Percentiles rank a stretch among this genome's conserved stretches.
Evolutionary conservation across 2,113 vertebrate genomes (phyloP).

Genomic region (Solenodon paradoxus): DNA sequence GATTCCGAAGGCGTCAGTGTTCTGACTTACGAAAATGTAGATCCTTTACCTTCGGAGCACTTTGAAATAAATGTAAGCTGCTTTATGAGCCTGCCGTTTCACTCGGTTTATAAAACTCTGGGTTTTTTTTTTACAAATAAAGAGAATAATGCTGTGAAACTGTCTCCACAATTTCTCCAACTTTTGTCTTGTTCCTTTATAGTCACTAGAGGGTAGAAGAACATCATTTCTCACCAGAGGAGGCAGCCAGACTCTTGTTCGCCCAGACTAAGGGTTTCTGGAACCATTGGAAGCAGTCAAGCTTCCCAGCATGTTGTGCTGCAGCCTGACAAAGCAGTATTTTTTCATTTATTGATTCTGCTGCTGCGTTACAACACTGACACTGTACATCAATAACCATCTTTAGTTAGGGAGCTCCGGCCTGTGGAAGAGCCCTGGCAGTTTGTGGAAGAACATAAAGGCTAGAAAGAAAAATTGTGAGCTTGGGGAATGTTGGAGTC

Average conservation of each 20-base stretch:
- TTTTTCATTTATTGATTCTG: conserved; percentile 89
- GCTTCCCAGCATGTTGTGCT: conserved; percentile 83
- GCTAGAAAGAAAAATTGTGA: conserved; percentile 85
- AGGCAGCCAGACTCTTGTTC: conserved; percentile 63
- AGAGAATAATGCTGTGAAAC: not conserved
- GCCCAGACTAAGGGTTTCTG: conserved; percentile 73
- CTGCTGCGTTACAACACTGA: conserved; percentile 86
- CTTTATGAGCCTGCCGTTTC: not conserved
- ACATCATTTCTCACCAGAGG: conserved; percentile 70
- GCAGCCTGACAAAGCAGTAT: conserved; percentile 89
- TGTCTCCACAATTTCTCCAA: conserved; percentile 3
- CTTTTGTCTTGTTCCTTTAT: conserved; percentile 78
- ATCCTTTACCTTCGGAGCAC: not conserved
- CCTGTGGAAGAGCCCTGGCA: conserved; percentile 82
- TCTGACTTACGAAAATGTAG: not conserved
- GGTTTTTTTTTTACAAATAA: conserved; percentile 15
- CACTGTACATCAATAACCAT: conserved; percentile 89
- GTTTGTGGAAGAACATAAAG: conserved; percentile 86
- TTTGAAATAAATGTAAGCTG: not conserved
- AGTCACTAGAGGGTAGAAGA: conserved; percentile 88
- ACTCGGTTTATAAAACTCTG: not conserved
- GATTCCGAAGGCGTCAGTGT: conserved; percentile 22
- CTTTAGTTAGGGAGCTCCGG: conserved; percentile 88
- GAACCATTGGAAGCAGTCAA: conserved; percentile 83
- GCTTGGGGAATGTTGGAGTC: conserved; percentile 84